These are phyloP conservation scores for Odontothrips loti DNA, from an alignment of 2,888 invertebrate species.

Conservation along the genomic window DNA sequence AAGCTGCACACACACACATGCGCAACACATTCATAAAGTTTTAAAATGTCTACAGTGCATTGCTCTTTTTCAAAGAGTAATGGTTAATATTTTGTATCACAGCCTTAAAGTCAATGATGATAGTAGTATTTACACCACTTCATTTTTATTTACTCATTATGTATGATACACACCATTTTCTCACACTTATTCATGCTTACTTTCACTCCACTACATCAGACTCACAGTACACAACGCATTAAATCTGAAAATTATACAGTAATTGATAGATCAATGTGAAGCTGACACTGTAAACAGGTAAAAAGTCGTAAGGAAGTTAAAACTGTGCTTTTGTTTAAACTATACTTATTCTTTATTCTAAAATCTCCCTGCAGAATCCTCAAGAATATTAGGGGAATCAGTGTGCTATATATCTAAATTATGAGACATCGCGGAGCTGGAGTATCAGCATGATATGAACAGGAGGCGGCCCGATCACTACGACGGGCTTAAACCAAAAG, in stretches of 20 bases:
- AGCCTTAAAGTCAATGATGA: slow-evolving; percentile 19
- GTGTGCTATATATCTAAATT: neutral
- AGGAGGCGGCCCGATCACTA: neutral
- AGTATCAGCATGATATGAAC: neutral
- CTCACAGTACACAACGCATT: slow-evolving; percentile 1
- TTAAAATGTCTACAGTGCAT: slow-evolving; percentile 8
- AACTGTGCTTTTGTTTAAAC: neutral
- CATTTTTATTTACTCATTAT: neutral
- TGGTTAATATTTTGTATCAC: neutral
- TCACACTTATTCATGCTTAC: neutral
- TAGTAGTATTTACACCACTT: slow-evolving; percentile 7
- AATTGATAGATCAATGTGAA: neutral
- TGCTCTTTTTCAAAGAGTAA: neutral
- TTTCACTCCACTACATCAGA: neutral
- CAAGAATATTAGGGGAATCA: neutral
- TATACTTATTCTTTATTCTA: neutral
- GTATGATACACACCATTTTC: neutral
- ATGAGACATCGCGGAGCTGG: neutral
- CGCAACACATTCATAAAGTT: neutral
- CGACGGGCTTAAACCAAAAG: neutral
- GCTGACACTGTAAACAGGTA: neutral
- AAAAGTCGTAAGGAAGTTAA: neutral
- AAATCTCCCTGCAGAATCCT: neutral
- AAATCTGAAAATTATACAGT: neutral
- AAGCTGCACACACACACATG: neutral